Percentiles rank a stretch among this genome's conserved stretches.
These are phyloP conservation scores for Philaethria dido DNA, from an alignment of 2,888 invertebrate genomes.

Conservation along the genomic window DNA sequence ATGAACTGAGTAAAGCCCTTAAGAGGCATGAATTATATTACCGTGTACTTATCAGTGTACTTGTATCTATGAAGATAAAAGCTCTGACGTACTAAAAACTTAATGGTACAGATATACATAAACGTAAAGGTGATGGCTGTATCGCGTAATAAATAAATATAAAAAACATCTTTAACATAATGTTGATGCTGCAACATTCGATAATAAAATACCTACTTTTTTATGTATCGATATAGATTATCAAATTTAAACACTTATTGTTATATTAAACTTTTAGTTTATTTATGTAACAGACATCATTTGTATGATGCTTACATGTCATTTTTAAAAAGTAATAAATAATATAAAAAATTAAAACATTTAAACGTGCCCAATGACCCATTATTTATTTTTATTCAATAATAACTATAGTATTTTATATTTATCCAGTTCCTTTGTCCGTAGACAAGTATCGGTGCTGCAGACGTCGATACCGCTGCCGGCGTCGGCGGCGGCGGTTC, in stretches of 20 bases:
- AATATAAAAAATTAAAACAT: not conserved
- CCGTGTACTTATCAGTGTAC: constrained; percentile 31
- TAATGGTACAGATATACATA: not conserved
- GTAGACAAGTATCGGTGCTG: constrained; percentile 88
- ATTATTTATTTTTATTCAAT: not conserved
- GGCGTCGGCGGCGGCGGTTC: constrained; percentile 89
- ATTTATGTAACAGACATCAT: too few relatives aligned
- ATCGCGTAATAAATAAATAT: not conserved
- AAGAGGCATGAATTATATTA: constrained; percentile 35
- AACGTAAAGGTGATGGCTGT: not conserved
- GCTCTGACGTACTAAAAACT: constrained; percentile 8
- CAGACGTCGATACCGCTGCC: constrained; percentile 92
- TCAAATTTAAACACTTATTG: too few relatives aligned
- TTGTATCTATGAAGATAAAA: constrained; percentile 36
- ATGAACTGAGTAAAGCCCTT: constrained; percentile 22
- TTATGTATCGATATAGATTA: too few relatives aligned
- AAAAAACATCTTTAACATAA: too few relatives aligned
- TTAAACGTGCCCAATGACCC: not conserved
- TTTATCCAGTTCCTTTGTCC: constrained; percentile 52
- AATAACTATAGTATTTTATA: not conserved
- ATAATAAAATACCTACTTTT: too few relatives aligned
- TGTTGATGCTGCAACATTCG: too few relatives aligned
- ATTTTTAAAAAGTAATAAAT: too few relatives aligned
- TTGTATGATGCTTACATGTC: too few relatives aligned
- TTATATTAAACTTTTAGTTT: too few relatives aligned